Percentiles rank a stretch among this genome's conserved stretches.
Conservation (phyloP, 2,113 vertebrate genomes). For the Coracopsis vasa region DNA sequence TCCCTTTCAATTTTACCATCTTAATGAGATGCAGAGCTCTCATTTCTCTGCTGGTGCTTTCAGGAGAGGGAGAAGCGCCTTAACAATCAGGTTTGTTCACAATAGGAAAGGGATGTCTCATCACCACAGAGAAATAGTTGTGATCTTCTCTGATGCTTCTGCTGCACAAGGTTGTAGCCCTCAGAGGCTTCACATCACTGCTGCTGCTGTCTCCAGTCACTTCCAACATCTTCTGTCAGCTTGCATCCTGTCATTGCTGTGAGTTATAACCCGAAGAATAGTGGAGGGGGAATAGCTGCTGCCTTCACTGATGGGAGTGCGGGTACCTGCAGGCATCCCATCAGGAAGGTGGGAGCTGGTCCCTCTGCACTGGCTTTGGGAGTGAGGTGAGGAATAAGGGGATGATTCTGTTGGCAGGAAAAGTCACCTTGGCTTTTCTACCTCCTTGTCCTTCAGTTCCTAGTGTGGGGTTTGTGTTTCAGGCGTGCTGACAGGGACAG, state of each 20-base stretch:
- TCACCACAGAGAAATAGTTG: background rate
- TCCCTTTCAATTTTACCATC: background rate
- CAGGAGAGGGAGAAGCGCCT: background rate
- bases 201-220: background rate
- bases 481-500: background rate
- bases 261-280: background rate
- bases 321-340: rapidly evolving
- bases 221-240: background rate
- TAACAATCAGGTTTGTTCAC: background rate
- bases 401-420: rapidly evolving
- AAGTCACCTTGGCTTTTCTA: background rate
- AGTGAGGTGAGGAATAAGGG: background rate
- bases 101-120: background rate
- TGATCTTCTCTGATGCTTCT: background rate
- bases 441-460: background rate
- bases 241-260: background rate
- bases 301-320: rapidly evolving
- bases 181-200: background rate
- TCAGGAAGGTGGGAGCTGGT: background rate
- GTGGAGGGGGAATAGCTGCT: background rate
- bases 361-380: background rate
- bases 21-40: background rate
- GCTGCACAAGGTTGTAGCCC: background rate
- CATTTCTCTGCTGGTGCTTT: background rate
- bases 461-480: background rate